phyloP scores from a whole-genome alignment of 2,113 vertebrate genomes.

The Butastur rufipennis region DNA sequence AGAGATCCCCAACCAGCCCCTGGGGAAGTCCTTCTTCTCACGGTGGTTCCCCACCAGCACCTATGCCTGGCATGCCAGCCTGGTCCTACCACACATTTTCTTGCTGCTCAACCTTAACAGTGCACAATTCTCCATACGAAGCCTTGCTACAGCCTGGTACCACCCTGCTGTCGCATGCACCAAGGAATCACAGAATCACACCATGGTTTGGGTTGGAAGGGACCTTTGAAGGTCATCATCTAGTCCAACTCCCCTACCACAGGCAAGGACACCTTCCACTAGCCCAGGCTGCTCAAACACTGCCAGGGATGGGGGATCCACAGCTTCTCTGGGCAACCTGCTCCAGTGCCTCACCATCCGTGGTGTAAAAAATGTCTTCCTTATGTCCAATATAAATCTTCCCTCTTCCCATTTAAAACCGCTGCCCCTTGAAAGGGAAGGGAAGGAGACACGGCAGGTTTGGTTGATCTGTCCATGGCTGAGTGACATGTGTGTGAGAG shows the following conservation, averaged over 20 bases:
- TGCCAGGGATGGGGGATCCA: neutral
- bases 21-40: neutral
- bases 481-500: rapidly evolving
- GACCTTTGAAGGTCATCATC: neutral
- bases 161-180: neutral
- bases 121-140: neutral
- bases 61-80: neutral
- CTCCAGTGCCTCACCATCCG: neutral
- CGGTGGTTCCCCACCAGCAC: neutral
- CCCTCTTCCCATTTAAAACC: neutral
- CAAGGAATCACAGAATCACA: neutral
- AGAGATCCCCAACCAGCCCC: neutral
- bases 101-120: neutral
- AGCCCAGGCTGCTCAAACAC: neutral
- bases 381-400: neutral
- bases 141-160: neutral
- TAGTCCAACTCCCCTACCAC: neutral
- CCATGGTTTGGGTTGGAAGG: neutral
- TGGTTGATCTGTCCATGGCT: neutral
- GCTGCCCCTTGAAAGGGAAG: neutral
- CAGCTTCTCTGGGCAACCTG: neutral
- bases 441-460: neutral
- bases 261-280: neutral
- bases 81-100: neutral
- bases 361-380: neutral